A percentile compares a stretch with the other conserved stretches of the same genome.
Evolutionary conservation across 1,140 invertebrate genomes (phyloP).

Genomic region (Drosophila pallidifrons): DNA sequence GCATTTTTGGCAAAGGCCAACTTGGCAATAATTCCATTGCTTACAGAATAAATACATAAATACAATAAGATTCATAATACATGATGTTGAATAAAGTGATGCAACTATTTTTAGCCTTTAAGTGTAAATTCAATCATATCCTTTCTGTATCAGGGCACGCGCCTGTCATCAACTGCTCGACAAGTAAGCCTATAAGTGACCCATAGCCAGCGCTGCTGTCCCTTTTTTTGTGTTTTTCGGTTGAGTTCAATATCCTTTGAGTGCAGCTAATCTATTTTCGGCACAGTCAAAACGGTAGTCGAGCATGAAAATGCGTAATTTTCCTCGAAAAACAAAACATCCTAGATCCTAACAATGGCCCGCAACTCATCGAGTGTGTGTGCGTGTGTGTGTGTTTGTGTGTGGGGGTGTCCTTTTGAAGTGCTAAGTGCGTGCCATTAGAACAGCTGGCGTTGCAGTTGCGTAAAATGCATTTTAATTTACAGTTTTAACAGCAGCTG

Average conservation of each 20-base stretch:
- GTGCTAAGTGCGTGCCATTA: slow-evolving; percentile 80
- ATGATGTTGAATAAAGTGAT: too few species aligned
- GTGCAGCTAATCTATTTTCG: slow-evolving; percentile 76
- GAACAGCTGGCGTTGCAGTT: slow-evolving; percentile 75
- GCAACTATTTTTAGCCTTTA: too few species aligned
- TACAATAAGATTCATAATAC: too few species aligned
- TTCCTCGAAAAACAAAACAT: slow-evolving; percentile 64
- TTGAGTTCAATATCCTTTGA: slow-evolving; percentile 77
- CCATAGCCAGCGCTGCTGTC: slow-evolving; percentile 26
- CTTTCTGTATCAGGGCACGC: slow-evolving; percentile 47
- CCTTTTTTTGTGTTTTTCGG: slow-evolving; percentile 21
- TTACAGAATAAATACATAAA: too few species aligned
- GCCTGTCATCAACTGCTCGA: slow-evolving; percentile 42
- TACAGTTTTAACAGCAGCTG: slow-evolving; percentile 75
- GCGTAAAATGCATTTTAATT: slow-evolving; percentile 84
- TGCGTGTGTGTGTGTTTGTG: slow-evolving; percentile 8
- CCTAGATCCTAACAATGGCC: slow-evolving; percentile 36
- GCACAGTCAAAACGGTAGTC: slow-evolving; percentile 66
- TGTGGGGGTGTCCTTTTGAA: slow-evolving; percentile 71
- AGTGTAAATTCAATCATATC: not conserved
- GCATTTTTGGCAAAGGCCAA: too few species aligned
- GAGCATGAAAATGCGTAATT: slow-evolving; percentile 80
- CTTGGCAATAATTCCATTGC: too few species aligned
- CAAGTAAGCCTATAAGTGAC: slow-evolving; percentile 42
- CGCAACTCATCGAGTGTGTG: not conserved